These are phyloP conservation scores for Melipona bicolor DNA, from an alignment of 2,888 invertebrate species.

Conservation along the genomic window DNA sequence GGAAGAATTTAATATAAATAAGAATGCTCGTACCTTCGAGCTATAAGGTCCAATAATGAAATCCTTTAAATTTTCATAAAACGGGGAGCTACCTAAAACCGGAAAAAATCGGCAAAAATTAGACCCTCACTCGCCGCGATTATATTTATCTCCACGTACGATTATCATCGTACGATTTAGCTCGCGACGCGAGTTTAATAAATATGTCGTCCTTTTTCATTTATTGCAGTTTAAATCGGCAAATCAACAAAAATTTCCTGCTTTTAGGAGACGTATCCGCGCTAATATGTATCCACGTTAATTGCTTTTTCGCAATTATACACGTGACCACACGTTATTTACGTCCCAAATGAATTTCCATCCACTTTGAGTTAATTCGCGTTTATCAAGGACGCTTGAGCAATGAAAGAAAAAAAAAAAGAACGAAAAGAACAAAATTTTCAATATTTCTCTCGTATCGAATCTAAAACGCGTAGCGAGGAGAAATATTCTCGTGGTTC, in stretches of 20 bases:
- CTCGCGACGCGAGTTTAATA: neutral
- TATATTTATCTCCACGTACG: neutral
- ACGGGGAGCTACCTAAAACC: neutral
- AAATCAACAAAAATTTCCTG: neutral
- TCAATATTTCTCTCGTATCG: neutral
- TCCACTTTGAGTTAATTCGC: neutral
- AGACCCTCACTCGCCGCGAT: neutral
- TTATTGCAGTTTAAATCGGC: neutral
- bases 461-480: neutral
- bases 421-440: too few relatives aligned
- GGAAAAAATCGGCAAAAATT: neutral
- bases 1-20: conserved; percentile 16
- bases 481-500: neutral
- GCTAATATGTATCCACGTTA: neutral
- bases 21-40: neutral
- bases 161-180: too few relatives aligned
- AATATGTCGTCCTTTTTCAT: neutral
- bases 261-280: too few relatives aligned
- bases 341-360: neutral
- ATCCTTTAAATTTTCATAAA: neutral
- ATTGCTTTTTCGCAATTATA: too few relatives aligned
- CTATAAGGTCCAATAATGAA: neutral
- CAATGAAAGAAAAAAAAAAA: neutral
- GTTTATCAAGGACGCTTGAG: neutral
- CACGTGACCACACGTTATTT: neutral